Base-by-base conservation (phyloP, 2,888 invertebrate genomes). In the Campopleginae sp. region DNA sequence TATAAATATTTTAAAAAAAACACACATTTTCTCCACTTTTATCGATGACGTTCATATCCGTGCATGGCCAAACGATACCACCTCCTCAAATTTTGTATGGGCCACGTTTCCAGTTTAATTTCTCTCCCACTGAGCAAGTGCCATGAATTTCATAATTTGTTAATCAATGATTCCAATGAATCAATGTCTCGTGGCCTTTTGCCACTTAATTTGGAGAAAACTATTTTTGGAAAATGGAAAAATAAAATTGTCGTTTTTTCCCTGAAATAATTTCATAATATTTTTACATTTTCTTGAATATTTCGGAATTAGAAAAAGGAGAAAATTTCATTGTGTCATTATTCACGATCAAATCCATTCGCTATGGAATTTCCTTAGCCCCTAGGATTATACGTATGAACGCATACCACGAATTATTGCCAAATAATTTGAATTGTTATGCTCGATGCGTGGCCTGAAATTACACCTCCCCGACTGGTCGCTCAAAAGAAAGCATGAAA, bases 61-160 rank as follows among this genome's bases (percentile, higher is more conserved):
- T 90, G 90, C 89, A 89, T 91, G 90, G 90, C 89, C 90, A 89
- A 89, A 91, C 85, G 71, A 70, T 54, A 63, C 75, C 72, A 23
- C 23, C 42, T 27, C 1, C 17, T 7, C 42, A 19, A 8, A 3
- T 8, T 72, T 58, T n/a, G 19, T 27, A 58, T 58, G 14, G 72
- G 72, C 17, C 42, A 42, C 33, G n/a, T n/a, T 58, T 54, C 54
- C 54, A 54, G 10, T 54, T 8, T 27, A 27, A 23, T 58, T 58
- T 58, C 27, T 27, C 14, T 10, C 14, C 5, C 27, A 14, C 6
- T 27, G 14, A 27, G 27, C 58, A 27, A 58, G 27, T 19, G 7
- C 19, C 19, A 51, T 14, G 8, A 8, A 51, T 10, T 19, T 2
- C 19, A 4, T 14, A 27, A 23, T 27, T 27, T 14, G 14, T 14